A percentile compares a stretch with the other conserved stretches of the same genome.
Evolutionary conservation across 2,888 invertebrate genomes (phyloP).

Genomic region (Nomada fabriciana): DNA sequence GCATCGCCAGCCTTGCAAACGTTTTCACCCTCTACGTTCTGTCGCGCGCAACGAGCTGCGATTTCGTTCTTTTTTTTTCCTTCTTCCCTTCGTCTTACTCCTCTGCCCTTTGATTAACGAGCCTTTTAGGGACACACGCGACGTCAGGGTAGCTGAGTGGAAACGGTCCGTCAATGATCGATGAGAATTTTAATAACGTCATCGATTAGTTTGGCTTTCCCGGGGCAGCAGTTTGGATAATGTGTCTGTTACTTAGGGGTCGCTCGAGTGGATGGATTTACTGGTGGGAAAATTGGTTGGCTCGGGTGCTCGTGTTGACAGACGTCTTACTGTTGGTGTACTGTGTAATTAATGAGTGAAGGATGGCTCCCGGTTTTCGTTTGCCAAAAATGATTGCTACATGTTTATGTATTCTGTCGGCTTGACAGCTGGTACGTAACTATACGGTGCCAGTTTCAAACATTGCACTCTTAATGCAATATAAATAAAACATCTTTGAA

Average conservation of each 20-base stretch:
- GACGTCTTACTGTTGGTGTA: not conserved
- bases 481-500: too few relatives aligned
- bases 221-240: not conserved
- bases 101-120: conserved; percentile 66
- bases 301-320: not conserved
- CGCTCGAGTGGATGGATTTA: not conserved
- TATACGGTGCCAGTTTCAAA: too few relatives aligned
- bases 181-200: conserved; percentile 43
- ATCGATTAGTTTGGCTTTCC: conserved; percentile 20
- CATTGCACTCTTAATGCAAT: too few relatives aligned
- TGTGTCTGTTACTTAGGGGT: not conserved
- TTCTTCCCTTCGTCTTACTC: not conserved
- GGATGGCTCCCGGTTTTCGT: too few relatives aligned
- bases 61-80: conserved; percentile 35
- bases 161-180: conserved; percentile 44
- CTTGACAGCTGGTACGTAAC: too few relatives aligned
- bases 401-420: too few relatives aligned
- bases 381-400: too few relatives aligned
- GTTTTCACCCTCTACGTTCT: conserved; percentile 34
- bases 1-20: conserved; percentile 33
- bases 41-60: conserved; percentile 51
- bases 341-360: not conserved
- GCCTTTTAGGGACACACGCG: conserved; percentile 37
- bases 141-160: conserved; percentile 7
- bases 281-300: not conserved